phyloP scores from a whole-genome alignment of 2,113 vertebrate genomes.

The Megalops atlanticus region DNA sequence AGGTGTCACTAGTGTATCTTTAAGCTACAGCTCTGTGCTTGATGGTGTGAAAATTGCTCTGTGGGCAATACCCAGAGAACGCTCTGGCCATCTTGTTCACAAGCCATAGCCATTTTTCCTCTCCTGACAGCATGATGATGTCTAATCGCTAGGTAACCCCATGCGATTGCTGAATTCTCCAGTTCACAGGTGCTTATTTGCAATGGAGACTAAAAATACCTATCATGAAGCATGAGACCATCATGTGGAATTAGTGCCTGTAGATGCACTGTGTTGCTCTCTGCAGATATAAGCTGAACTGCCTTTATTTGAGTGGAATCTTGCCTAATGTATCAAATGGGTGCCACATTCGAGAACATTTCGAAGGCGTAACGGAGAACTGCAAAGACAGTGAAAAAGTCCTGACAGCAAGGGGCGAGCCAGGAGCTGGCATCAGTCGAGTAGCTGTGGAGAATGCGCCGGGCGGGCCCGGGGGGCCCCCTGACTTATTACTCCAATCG shows the following conservation, averaged over 20 bases:
- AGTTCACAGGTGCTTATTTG: neutral
- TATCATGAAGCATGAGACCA: no score
- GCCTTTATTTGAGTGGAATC: constrained; percentile 22
- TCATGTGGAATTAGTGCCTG: no score
- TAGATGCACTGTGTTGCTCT: neutral
- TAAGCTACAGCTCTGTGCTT: neutral
- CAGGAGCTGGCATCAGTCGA: constrained; percentile 40
- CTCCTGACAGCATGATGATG: neutral
- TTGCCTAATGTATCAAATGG: constrained; percentile 29
- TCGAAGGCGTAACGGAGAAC: constrained; percentile 30
- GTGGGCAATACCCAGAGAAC: no score
- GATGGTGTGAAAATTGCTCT: no score
- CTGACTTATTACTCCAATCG: constrained; percentile 34
- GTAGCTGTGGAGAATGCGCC: constrained; percentile 34
- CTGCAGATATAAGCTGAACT: neutral
- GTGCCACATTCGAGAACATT: constrained; percentile 34
- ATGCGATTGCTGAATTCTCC: no score
- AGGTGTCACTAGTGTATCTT: constrained; percentile 3
- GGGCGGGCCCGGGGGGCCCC: constrained; percentile 33
- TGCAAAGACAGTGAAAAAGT: constrained; percentile 35
- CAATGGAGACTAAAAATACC: neutral
- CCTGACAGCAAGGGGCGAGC: constrained; percentile 33
- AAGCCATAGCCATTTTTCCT: neutral
- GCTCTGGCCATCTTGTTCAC: no score
- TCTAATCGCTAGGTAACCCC: no score